Base-by-base conservation (phyloP, 1,140 invertebrate genomes). In the Habropoda laboriosa region DNA sequence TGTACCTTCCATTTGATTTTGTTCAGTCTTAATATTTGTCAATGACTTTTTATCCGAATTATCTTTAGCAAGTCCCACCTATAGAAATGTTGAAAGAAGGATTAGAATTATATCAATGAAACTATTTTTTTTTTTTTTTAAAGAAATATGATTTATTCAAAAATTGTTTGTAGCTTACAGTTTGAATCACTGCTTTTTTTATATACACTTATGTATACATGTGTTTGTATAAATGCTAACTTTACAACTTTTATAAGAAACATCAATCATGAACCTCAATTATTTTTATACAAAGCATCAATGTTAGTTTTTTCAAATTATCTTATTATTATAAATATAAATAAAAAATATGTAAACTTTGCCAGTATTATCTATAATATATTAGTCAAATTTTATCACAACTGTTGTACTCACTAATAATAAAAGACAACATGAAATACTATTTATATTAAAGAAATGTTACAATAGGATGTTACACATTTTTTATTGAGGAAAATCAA, bases 141-240 rank as follows among this genome's bases (percentile, higher is more conserved):
- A 61, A 81, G 77, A 90, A 89, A 88, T 89, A 87, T 35, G 79
- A 88, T 89, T 89, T 89, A 89, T 88, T 90, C 70, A 84, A 87
- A 83, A 82, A 81, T 61, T 64, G 72, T 76, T 81, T 61, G 57
- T 60, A 45, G 72, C 81, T 86, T 89, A 82, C 88, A 87, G 49
- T 77, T 83, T 82, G 38, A 71, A 60, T 81, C 60, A 70, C 51
- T 73, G 32, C 32, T 68, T 57, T 76, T 57, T 57, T 81, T 67
- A 73, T 79, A 82, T 82, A 84, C 66, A 57, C 42, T 74, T 40
- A 75, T 66, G 60, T 66, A 66, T 76, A 83, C 71, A 87, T 61
- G 10, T 71, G 18, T 76, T 30, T 27, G 27, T 81, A 64, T 83
- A 81, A 74, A 79, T 76, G 53, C 51, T 55, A 76, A 51, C 53